Evolutionary conservation across 2,113 vertebrate species (phyloP).

Genomic region (Takifugu bimaculatus): DNA sequence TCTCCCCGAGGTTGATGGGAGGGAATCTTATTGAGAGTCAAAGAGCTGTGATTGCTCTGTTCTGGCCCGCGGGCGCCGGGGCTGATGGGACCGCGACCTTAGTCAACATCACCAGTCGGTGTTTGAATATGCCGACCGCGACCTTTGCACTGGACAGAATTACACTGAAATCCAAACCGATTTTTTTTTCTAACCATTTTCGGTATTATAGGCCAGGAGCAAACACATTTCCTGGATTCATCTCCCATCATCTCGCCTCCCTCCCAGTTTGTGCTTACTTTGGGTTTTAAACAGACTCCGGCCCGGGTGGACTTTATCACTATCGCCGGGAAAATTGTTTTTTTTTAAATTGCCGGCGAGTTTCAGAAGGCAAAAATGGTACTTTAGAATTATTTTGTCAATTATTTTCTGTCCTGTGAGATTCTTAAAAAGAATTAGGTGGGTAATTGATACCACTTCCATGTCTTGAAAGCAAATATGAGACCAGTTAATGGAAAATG

Average conservation of each 20-base stretch:
- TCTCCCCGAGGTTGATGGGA: slow-evolving; percentile 59
- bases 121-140: slow-evolving; percentile 12
- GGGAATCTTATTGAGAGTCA: slow-evolving; percentile 56
- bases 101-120: slow-evolving; percentile 10
- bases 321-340: neutral
- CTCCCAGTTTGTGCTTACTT: neutral
- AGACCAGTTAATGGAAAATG: neutral
- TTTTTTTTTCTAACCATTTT: neutral
- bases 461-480: neutral
- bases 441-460: neutral
- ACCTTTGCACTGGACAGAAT: slow-evolving; percentile 14
- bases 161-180: slow-evolving; percentile 8
- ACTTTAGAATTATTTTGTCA: neutral
- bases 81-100: slow-evolving; percentile 54
- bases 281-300: neutral
- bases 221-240: slow-evolving; percentile 7
- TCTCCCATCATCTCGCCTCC: neutral
- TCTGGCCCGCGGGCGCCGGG: slow-evolving; percentile 36
- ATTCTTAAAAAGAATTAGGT: neutral
- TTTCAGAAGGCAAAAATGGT: neutral
- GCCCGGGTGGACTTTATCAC: neutral
- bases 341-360: neutral
- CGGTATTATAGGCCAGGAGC: slow-evolving; percentile 10
- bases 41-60: slow-evolving; percentile 59
- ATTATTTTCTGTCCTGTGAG: neutral